Base-by-base conservation (phyloP, 2,797 vertebrate species). In the Helostoma temminkii region DNA sequence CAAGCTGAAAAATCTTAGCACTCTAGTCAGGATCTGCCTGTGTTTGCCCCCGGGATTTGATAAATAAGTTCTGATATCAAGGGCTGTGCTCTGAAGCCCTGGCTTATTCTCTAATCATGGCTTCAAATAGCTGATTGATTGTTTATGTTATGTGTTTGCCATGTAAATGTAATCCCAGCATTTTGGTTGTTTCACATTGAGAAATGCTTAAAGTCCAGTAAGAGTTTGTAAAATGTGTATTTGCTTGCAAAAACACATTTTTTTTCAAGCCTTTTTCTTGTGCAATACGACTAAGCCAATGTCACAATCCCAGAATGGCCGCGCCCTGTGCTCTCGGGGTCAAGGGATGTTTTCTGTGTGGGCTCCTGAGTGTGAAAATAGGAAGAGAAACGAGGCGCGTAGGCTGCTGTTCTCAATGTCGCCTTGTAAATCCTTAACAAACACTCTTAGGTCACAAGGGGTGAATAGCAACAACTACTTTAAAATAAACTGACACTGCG, bases 341-440 rank as follows among this genome's bases (percentile, higher is more conserved):
- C 62, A 52, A 52, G 42, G 53, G 59, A 48, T 66, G 72, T 80
- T 75, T 76, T 90, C 74, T 81, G 70, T 76, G 68, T 78, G 65
- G 72, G 64, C 67, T 61, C 57, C 49, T 42, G 63, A 83, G 79
- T 86, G 81, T 80, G 84, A 87, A 86, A 83, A 88, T 82, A 55
- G 74, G 72, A 84, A 52, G 64, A 85, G 82, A 86, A 87, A 56
- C 41, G 74, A 80, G 88, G 74, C 66, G 68, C 82, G 71, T 9
- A 37, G 82, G 78, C 81, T 74, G 71, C 70, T 47, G 82, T 85
- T 90, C 88, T 93, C 90, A 93, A 91, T 88, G 89, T 90, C 83
- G 71, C 79, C 89, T 88, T 92, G 86, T 92, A 93, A 92, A 93
- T 89, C 83, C 74, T 88, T 74, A 21, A 87, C 87, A 88, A 93